Evolutionary conservation across 1,140 invertebrate species (phyloP).

Genomic region (Brachionus rubens): DNA sequence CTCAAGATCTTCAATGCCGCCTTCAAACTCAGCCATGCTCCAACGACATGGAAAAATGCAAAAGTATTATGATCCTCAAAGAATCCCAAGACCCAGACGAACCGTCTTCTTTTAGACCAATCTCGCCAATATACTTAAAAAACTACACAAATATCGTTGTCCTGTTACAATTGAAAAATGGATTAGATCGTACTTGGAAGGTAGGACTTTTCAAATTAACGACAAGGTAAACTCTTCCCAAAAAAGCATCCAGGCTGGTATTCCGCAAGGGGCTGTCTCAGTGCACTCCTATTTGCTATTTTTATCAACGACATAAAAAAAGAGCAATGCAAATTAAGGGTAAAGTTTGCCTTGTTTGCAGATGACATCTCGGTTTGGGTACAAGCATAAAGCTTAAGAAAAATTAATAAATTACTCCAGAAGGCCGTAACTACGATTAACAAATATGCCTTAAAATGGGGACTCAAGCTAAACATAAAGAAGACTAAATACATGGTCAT

Average conservation of each 20-base stretch:
- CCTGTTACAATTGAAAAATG: neutral
- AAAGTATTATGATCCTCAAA: no score
- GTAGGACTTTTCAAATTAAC: neutral
- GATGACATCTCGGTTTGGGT: neutral
- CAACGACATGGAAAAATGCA: no score
- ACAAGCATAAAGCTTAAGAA: neutral
- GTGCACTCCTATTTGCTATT: neutral
- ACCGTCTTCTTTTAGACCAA: neutral
- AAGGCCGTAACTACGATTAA: neutral
- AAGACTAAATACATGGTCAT: neutral
- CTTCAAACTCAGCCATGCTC: no score
- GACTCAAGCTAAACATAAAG: neutral
- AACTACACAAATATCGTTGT: neutral
- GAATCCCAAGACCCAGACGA: neutral
- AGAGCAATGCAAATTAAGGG: neutral
- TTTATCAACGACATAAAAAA: constrained; percentile 21
- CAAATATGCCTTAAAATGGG: neutral
- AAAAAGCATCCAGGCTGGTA: neutral
- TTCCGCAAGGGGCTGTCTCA: neutral
- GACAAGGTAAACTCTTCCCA: neutral
- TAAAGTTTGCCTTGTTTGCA: neutral
- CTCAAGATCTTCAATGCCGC: no score
- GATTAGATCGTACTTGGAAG: neutral
- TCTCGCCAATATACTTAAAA: constrained; percentile 3
- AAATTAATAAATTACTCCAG: neutral